phyloP scores from a whole-genome alignment of 2,888 invertebrate species.

The Maniola hyperantus region DNA sequence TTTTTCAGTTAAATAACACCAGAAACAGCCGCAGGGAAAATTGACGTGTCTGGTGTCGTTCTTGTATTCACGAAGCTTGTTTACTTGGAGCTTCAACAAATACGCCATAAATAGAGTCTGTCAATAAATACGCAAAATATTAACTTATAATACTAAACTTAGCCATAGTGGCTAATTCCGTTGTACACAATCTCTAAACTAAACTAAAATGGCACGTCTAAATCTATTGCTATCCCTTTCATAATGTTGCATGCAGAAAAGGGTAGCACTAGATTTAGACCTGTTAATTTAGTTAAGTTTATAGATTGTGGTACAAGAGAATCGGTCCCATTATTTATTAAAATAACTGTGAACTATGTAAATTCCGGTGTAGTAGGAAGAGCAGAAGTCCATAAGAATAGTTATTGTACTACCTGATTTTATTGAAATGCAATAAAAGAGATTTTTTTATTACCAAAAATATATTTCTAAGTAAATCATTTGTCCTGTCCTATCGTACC shows the following conservation, averaged over 20 bases:
- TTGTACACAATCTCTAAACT: too few relatives aligned
- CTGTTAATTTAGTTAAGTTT: too few relatives aligned
- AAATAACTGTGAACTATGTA: conserved; percentile 9
- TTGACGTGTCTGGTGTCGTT: conserved; percentile 21
- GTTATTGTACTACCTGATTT: conserved; percentile 22
- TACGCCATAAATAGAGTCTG: not conserved
- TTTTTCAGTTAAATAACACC: not conserved
- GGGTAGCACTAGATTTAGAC: too few relatives aligned
- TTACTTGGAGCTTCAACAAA: not conserved
- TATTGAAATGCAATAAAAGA: conserved; percentile 19
- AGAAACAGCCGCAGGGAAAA: not conserved
- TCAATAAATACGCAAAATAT: conserved; percentile 8
- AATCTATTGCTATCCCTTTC: too few relatives aligned
- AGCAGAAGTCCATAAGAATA: conserved; percentile 28
- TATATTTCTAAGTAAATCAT: conserved; percentile 40
- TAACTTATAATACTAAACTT: not conserved
- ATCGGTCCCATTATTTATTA: too few relatives aligned
- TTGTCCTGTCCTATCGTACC: conserved; percentile 31
- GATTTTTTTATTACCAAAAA: conserved; percentile 36
- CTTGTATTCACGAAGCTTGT: conserved; percentile 9
- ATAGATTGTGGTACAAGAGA: too few relatives aligned
- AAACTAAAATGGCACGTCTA: too few relatives aligned
- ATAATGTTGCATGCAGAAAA: too few relatives aligned
- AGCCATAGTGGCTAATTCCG: too few relatives aligned
- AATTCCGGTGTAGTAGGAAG: conserved; percentile 27